Conservation (phyloP, 1,140 invertebrate genomes). For the Leguminivora glycinivorella region DNA sequence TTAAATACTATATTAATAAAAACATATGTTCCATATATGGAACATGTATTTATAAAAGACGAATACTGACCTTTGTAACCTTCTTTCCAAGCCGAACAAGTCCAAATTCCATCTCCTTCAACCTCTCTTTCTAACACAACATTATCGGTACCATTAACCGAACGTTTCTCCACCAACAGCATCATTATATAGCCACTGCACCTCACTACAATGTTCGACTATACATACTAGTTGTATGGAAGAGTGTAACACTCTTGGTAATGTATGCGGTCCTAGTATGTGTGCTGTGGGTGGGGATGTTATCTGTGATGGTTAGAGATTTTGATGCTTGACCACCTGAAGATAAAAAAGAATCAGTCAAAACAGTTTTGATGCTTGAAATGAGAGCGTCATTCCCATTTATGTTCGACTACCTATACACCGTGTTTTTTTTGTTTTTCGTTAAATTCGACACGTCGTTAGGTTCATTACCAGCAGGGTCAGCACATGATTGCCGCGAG, state of each 20-base stretch:
- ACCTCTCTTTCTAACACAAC: slow-evolving; percentile 50
- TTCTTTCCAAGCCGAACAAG: slow-evolving; percentile 49
- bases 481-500: too few species aligned
- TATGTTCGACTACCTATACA: too few species aligned
- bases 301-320: slow-evolving; percentile 47
- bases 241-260: slow-evolving; percentile 43
- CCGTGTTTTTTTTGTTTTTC: too few species aligned
- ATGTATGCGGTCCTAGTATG: slow-evolving; percentile 56
- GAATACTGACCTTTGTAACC: slow-evolving; percentile 43
- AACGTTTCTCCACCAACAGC: slow-evolving; percentile 34
- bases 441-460: too few species aligned
- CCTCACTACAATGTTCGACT: slow-evolving; percentile 47
- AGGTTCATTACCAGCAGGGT: too few species aligned
- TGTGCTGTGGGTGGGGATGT: slow-evolving; percentile 50
- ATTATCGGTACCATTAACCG: slow-evolving; percentile 43
- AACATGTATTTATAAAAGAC: too few species aligned
- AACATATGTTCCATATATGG: too few species aligned
- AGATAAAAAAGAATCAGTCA: background rate
- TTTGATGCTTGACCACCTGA: slow-evolving; percentile 53
- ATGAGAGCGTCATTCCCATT: too few species aligned
- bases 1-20: too few species aligned
- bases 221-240: slow-evolving; percentile 52
- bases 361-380: too few species aligned
- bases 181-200: slow-evolving; percentile 50
- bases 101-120: slow-evolving; percentile 54